These are phyloP conservation scores for Mobula birostris DNA, from an alignment of 2,113 vertebrate species.

Conservation along the genomic window DNA sequence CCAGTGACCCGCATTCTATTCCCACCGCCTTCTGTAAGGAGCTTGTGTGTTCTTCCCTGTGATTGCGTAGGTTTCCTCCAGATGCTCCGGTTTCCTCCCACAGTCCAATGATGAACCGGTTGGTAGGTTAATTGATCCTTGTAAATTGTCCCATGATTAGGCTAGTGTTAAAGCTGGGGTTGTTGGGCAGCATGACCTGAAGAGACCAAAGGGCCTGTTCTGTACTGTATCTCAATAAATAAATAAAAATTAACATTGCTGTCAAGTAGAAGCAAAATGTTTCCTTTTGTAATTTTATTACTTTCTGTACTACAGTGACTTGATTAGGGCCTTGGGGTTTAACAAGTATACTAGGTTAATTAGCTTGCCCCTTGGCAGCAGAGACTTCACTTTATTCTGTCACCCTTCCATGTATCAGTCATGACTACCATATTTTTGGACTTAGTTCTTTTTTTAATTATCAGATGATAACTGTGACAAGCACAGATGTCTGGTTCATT, in stretches of 20 bases:
- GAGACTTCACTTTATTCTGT: background rate
- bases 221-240: too few species aligned
- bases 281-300: background rate
- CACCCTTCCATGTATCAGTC: background rate
- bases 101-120: too few species aligned
- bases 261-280: background rate
- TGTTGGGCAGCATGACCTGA: too few species aligned
- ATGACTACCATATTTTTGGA: background rate
- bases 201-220: too few species aligned
- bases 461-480: slow-evolving; percentile 22
- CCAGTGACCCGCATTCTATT: too few species aligned
- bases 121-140: too few species aligned
- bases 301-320: background rate
- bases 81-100: too few species aligned
- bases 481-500: slow-evolving; percentile 24
- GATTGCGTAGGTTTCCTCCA: too few species aligned
- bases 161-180: too few species aligned
- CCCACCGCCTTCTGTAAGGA: too few species aligned
- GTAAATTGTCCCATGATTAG: too few species aligned
- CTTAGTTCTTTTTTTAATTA: slow-evolving; percentile 10
- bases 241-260: background rate
- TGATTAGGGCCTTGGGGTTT: slow-evolving; percentile 23
- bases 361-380: slow-evolving; percentile 8
- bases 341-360: slow-evolving; percentile 22
- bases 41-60: too few species aligned